Percentiles rank a stretch among this genome's conserved stretches.
Conservation (phyloP, 30 jellyfish, hydroid and myxozoan genomes). For the Hydra vulgaris region DNA sequence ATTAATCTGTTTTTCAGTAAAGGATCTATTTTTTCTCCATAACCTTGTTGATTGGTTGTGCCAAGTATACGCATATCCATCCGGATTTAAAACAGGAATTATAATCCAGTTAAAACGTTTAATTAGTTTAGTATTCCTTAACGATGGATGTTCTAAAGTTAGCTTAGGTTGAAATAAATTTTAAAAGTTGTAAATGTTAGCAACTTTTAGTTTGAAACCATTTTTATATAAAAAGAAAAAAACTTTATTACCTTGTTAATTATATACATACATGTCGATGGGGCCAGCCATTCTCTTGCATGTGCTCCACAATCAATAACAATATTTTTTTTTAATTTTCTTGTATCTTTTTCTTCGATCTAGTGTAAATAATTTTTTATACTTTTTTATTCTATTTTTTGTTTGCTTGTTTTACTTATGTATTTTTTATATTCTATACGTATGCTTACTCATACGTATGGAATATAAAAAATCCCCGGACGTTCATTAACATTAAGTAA, state of each 20-base stretch:
- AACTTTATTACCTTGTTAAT: slow-evolving; percentile 13
- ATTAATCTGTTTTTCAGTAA: slow-evolving; percentile 6
- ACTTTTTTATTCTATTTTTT: too few species aligned
- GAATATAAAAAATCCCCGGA: too few species aligned
- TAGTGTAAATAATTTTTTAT: neutral
- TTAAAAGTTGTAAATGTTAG: neutral
- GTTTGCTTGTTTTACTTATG: too few species aligned
- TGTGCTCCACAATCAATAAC: slow-evolving; percentile 50
- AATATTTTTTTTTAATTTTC: slow-evolving; percentile 10
- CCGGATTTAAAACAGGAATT: slow-evolving; percentile 37
- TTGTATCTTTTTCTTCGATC: neutral
- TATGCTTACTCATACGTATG: too few species aligned
- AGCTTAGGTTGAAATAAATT: neutral
- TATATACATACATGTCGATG: slow-evolving; percentile 34
- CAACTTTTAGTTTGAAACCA: neutral
- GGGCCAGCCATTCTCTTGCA: slow-evolving; percentile 49
- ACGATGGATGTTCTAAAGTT: neutral
- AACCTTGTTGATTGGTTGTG: slow-evolving; percentile 8
- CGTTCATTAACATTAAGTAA: too few species aligned
- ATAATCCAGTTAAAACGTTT: slow-evolving; percentile 28
- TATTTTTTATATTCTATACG: too few species aligned
- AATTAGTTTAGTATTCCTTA: neutral
- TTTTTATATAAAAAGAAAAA: neutral
- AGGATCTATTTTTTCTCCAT: slow-evolving; percentile 45
- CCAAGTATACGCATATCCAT: slow-evolving; percentile 46